Evolutionary conservation across 2,888 invertebrate genomes (phyloP).

Genomic region (Platyscelio sp.): DNA sequence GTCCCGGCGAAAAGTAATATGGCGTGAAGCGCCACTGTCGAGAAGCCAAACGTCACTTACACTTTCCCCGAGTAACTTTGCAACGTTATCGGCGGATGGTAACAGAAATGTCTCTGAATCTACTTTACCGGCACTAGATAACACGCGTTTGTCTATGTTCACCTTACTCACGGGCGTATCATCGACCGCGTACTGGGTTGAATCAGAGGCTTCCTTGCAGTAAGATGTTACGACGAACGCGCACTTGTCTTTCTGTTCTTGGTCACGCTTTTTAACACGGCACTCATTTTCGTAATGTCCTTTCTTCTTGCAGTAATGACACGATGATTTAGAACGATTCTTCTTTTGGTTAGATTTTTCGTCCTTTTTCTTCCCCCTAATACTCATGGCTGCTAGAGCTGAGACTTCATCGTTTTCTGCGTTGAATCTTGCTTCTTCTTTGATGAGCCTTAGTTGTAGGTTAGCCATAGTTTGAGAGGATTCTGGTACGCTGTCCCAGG

Average conservation of each 20-base stretch:
- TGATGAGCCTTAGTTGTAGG: slow-evolving; percentile 61
- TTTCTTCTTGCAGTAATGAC: slow-evolving; percentile 33
- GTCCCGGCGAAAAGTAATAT: slow-evolving; percentile 31
- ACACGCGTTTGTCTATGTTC: not conserved
- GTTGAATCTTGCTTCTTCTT: slow-evolving; percentile 56
- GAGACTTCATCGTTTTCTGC: slow-evolving; percentile 8
- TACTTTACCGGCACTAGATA: not conserved
- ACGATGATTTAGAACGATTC: not conserved
- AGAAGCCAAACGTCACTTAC: slow-evolving; percentile 12
- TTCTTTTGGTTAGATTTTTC: not conserved
- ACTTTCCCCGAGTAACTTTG: too few relatives aligned
- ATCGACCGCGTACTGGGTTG: too few relatives aligned
- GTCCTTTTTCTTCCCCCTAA: not conserved
- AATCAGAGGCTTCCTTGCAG: not conserved
- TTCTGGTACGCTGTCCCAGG: slow-evolving; percentile 74
- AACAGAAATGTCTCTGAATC: not conserved
- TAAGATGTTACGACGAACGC: slow-evolving; percentile 8
- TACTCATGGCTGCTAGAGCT: slow-evolving; percentile 31
- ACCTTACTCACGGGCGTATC: not conserved
- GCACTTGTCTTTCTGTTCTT: slow-evolving; percentile 2
- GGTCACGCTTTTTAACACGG: slow-evolving; percentile 3
- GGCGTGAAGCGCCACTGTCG: slow-evolving; percentile 1
- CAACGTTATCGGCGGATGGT: not conserved
- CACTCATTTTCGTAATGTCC: slow-evolving; percentile 48
- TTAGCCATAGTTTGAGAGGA: slow-evolving; percentile 35